Evolutionary conservation across 2,797 vertebrate species (phyloP), one percentile per base, ranked within the genome.

Genomic region (Sebastes kiyomatsui): DNA sequence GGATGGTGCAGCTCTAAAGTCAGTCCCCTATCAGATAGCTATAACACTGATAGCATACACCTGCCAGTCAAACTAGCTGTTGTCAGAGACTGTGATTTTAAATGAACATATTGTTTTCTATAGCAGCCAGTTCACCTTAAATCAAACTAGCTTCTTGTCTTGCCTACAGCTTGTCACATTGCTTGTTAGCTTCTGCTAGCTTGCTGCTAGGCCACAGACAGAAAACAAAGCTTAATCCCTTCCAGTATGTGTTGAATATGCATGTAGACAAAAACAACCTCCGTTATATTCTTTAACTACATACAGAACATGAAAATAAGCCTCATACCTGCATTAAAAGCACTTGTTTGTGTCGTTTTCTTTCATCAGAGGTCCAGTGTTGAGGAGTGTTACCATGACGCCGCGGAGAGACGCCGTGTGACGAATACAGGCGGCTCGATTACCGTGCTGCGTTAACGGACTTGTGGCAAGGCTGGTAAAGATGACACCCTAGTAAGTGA

Each of bases 361-460:
- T 33, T 64, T 55, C 81, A 59, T 84, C 72, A 72, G 64, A 25
- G 60, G 77, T 88, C 78, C 75, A 20, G 81, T 75, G n/a, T 32
- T 68, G 78, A 73, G 58, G 6, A n/a, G 74, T 93, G 95, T 96
- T 96, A 91, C 96, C 95, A 96, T 96, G 95, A 38, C 35, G 96
- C 89, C 91, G 95, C 96, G 16, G 80, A 94, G 55, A 90, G 93
- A 96, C 95, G 95, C 95, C 70, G 89, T 58, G 88, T 66, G 70
- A 82, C 2, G 92, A 89, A 92, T 88, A 88, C 88, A 74, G 62
- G 83, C 56, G 1, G 66, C 35, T 54, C 9, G 67, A 66, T 68
- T 11, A 20, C 28, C 12, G 52, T 58, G 93, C 10, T 90, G 87
- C 86, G 0, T 93, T 94, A 84, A 86, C 0, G 7, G 32, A 49